Base-by-base conservation (phyloP, 2,113 vertebrate species). In the Bubo bubo region DNA sequence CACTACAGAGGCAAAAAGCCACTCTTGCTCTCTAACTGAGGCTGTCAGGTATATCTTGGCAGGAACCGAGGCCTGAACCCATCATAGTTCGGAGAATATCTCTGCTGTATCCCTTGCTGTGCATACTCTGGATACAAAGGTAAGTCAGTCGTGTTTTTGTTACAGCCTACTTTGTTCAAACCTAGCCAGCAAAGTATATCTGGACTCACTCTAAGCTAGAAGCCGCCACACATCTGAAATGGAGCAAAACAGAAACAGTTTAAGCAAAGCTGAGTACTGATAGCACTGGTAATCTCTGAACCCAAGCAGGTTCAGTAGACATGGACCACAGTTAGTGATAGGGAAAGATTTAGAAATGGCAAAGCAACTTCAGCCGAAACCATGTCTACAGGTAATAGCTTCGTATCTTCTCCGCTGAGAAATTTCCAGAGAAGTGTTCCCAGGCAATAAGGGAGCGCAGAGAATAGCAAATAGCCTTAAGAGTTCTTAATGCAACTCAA, bases 31-130 rank as follows among this genome's bases (percentile, higher is more conserved):
- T 26, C 52, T 32, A 8, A 6, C 12, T 39, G 49, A 47, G 7
- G 14, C n/a, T 70, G 8, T 30, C 5, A 17, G 30, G 3, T 2
- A 0, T 16, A 6, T 17, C 14, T 22, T 27, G 26, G 53, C 53
- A n/a, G 34, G 28, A 77, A 15, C 47, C 8, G 15, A n/a, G 52
- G 18, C 13, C 32, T 62, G 56, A 80, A 13, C 13, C 7, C 11
- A 3, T 11, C 10, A 4, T 6, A 24, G 27, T 45, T 67, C 43
- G 22, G 35, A 24, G 53, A 12, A n/a, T 15, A 4, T 1, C 2
- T 20, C 43, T 43, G 35, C 73, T 55, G 63, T 28, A 62, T 26
- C 67, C 43, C 45, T 68, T 49, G 56, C 45, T 6, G 5, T 0
- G 1, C 35, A 28, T 27, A 41, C 9, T 4, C 52, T 71, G 56